Evolutionary conservation across 2,888 invertebrate genomes (phyloP).

Genomic region (Philonicus albiceps): DNA sequence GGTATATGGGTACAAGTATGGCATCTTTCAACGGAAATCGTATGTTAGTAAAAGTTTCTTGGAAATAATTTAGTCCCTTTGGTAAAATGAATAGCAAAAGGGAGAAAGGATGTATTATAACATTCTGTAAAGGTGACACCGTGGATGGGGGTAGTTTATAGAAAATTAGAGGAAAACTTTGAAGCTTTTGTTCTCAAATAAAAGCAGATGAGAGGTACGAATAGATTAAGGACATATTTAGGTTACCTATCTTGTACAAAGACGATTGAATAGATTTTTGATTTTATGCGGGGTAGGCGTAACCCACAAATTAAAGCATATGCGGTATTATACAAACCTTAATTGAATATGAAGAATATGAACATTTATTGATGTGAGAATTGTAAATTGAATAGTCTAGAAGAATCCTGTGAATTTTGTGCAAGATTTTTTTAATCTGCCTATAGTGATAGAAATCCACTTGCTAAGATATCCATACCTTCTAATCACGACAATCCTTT

Average conservation of each 20-base stretch:
- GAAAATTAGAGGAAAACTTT: slow-evolving; percentile 12
- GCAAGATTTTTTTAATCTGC: too few species aligned
- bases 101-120: not conserved
- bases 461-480: too few species aligned
- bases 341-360: too few species aligned
- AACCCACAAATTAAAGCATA: not conserved
- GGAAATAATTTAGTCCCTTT: not conserved
- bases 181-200: not conserved
- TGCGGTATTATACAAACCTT: not conserved
- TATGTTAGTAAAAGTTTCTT: not conserved
- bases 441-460: too few species aligned
- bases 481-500: too few species aligned
- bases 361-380: too few species aligned
- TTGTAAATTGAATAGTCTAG: too few species aligned
- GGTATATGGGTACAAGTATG: not conserved
- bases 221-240: not conserved
- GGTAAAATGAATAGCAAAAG: not conserved
- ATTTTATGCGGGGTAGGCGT: not conserved
- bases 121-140: not conserved
- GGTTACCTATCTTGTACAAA: not conserved
- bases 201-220: not conserved
- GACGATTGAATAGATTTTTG: not conserved
- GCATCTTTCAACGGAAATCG: not conserved
- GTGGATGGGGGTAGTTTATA: not conserved
- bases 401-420: too few species aligned